Evolutionary conservation across 2,113 vertebrate species (phyloP), one percentile per base, ranked within the genome.

Genomic region (Platycercus adscitus): DNA sequence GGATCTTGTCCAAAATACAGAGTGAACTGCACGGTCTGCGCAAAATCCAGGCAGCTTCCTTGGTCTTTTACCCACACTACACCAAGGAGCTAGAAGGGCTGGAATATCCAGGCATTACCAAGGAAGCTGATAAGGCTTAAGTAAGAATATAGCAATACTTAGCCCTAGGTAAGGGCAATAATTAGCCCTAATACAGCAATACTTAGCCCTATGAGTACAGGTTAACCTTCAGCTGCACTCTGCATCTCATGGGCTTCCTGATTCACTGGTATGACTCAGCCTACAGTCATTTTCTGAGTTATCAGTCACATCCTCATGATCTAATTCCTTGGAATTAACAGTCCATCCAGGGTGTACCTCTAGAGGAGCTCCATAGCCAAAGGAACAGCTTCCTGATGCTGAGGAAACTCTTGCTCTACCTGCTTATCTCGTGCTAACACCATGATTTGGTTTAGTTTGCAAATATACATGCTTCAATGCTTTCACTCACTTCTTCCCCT

Each of bases 171-270:
- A 73, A 55, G n/a, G n/a, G n/a, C n/a, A n/a, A n/a, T n/a, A n/a
- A n/a, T n/a, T n/a, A n/a, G n/a, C n/a, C n/a, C n/a, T n/a, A n/a
- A n/a, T n/a, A n/a, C n/a, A n/a, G n/a, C n/a, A n/a, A n/a, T n/a
- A n/a, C n/a, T n/a, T n/a, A 10, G 4, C 24, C 50, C 20, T 20
- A 1, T 0, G 53, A 14, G 26, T 35, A 49, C 8, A 64, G 12
- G 8, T 88, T 81, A 76, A 64, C 10, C 35, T 86, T 52, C 70
- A 56, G 24, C 9, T 43, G 12, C 6, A 13, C 6, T 21, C 47
- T 35, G 33, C 43, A 82, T 66, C 18, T 76, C 58, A 31, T 4
- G 21, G 52, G 39, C 31, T 64, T 72, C 20, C 29, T 11, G 17
- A 15, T 28, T 66, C 31, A 47, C 16, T 2, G 8, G 11, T 71